phyloP scores from a whole-genome alignment of 2,888 invertebrate species.

The Andrena marginata region DNA sequence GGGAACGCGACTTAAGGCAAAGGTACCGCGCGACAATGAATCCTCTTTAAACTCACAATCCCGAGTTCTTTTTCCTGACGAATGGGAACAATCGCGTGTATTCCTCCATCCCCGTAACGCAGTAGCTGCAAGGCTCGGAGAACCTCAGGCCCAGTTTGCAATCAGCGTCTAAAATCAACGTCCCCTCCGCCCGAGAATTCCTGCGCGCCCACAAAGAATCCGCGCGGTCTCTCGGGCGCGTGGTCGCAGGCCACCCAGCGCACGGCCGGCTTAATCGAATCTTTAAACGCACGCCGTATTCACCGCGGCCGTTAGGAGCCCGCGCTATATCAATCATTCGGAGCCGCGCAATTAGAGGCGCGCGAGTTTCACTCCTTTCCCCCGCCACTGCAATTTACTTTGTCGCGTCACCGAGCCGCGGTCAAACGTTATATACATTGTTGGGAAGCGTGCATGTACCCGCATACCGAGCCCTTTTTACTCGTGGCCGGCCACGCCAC shows the following conservation, averaged over 20 bases:
- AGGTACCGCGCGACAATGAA: no score
- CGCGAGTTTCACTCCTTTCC: neutral
- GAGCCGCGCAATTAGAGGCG: constrained; percentile 46
- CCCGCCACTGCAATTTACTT: constrained; percentile 27
- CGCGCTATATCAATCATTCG: constrained; percentile 36
- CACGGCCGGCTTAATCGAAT: constrained; percentile 34
- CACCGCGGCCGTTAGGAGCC: neutral
- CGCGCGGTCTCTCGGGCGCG: no score
- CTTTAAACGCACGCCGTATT: constrained; percentile 20
- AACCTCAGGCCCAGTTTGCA: no score
- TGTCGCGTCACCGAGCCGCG: constrained; percentile 7
- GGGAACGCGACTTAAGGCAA: no score
- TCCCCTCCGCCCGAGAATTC: neutral
- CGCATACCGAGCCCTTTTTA: constrained; percentile 3
- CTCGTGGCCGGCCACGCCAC: neutral
- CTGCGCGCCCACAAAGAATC: neutral
- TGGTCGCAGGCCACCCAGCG: neutral
- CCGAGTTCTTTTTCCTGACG: no score
- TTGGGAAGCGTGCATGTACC: neutral
- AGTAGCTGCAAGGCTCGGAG: no score
- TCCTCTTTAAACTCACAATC: no score
- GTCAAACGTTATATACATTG: constrained; percentile 5
- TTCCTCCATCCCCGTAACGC: no score
- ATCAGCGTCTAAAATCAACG: neutral
- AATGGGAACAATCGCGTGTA: no score